Percentiles rank a stretch among this genome's conserved stretches.
phyloP scores from a whole-genome alignment of 2,113 vertebrate species.

The Cephalopholis sonnerati region DNA sequence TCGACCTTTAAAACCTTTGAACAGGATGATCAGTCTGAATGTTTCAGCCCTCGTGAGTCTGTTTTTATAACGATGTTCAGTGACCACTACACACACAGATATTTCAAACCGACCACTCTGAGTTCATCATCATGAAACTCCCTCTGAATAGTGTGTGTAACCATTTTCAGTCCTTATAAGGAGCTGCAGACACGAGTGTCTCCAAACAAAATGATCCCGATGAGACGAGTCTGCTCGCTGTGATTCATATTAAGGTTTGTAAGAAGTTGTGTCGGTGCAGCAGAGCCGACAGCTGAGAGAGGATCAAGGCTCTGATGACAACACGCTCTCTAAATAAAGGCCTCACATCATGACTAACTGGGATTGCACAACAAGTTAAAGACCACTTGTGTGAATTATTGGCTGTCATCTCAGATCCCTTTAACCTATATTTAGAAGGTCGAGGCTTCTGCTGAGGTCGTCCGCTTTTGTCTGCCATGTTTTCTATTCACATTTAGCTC shows the following conservation, averaged over 20 bases:
- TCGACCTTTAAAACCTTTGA: no score
- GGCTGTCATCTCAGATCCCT: conserved; percentile 33
- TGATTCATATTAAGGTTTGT: conserved; percentile 22
- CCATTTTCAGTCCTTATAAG: not conserved
- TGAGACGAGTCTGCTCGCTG: not conserved
- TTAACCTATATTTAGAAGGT: conserved; percentile 51
- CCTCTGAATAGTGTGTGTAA: not conserved
- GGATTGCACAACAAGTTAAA: conserved; percentile 63
- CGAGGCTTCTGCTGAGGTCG: conserved; percentile 23
- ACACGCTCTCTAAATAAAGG: conserved; percentile 55
- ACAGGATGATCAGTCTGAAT: no score
- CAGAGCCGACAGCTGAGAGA: conserved; percentile 51
- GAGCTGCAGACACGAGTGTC: not conserved
- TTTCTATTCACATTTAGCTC: conserved; percentile 5
- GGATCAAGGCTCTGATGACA: conserved; percentile 62
- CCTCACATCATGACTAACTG: conserved; percentile 39
- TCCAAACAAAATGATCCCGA: not conserved
- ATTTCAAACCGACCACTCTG: not conserved
- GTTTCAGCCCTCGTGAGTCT: not conserved
- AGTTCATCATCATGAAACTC: not conserved
- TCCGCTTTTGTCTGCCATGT: not conserved
- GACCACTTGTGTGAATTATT: conserved; percentile 46
- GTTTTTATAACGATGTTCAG: not conserved
- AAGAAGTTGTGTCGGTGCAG: conserved; percentile 43
- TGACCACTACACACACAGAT: not conserved